Base-by-base conservation (phyloP, 2,888 invertebrate species). In the Leucozona laternaria region DNA sequence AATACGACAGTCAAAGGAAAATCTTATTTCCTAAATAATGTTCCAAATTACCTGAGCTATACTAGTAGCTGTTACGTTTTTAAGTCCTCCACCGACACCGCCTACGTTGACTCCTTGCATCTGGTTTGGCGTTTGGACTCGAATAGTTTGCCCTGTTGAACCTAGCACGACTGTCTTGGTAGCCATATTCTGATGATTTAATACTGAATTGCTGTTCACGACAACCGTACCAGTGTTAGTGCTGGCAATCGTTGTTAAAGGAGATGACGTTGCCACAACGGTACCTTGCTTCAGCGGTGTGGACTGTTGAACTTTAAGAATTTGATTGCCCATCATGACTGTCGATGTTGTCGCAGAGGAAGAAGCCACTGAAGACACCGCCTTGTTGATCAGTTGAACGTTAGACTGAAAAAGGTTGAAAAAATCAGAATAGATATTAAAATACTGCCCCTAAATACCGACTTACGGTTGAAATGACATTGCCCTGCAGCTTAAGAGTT, bases 321-420 rank as follows among this genome's bases (percentile, higher is more conserved):
- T 89, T 89, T 93, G 93, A 88, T 92, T 93, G 57, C 93, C 92
- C 89, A 93, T 90, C 78, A 93, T 90, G n/a, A 93, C 92, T 0
- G 93, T 92, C 87, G 92, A 93, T 45, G 92, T 87, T 58, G 91
- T 90, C 7, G 89, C 8, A 60, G 89, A 79, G 4, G 79, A 80
- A 8, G 81, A 82, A 15, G 76, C 40, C 20, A 76, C 64, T 43
- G 88, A 88, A 11, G 79, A 80, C 7, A 85, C 66, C 8, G 88
- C 60, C 43, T 88, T 88, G 45, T 88, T 89, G 25, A 89, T 70
- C 17, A 89, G 66, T 58, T 89, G 89, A 53, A 89, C 87, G 70
- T 89, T 89, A 75, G 88, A 81, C 89, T 89, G 43, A 37, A 75
- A 75, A 10, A 22, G 0, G 3, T 28, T 7, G 20, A 60, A 5